phyloP scores from a whole-genome alignment of 2,113 vertebrate genomes.

The Etheostoma spectabile region DNA sequence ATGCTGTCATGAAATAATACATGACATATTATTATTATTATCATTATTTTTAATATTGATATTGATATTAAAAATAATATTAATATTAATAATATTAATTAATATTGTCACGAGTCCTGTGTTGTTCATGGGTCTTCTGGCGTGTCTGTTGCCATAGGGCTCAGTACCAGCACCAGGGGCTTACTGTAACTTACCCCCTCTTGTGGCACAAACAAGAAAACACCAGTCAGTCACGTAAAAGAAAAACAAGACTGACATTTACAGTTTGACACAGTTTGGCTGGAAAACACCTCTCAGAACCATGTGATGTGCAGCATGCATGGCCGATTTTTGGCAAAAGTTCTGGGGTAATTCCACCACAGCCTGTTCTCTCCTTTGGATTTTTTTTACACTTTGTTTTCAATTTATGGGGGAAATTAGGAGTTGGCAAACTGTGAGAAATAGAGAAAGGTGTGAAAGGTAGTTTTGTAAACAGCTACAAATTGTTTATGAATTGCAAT shows the following conservation, averaged over 20 bases:
- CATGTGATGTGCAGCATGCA: slow-evolving; percentile 50
- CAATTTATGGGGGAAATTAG: slow-evolving; percentile 10
- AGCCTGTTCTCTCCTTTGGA: slow-evolving; percentile 26
- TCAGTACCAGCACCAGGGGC: slow-evolving; percentile 40
- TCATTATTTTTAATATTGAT: not conserved
- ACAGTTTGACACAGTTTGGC: slow-evolving; percentile 47
- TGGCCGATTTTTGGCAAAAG: slow-evolving; percentile 21
- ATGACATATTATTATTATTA: not conserved
- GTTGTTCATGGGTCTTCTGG: slow-evolving; percentile 44
- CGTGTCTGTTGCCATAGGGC: slow-evolving; percentile 68
- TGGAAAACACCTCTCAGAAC: slow-evolving; percentile 74
- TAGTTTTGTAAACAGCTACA: not conserved
- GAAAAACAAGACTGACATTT: slow-evolving; percentile 17
- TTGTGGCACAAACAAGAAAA: slow-evolving; percentile 75
- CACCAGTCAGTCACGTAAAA: slow-evolving; percentile 36
- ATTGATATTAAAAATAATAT: not conserved
- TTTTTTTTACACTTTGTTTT: slow-evolving; percentile 15
- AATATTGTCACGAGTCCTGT: slow-evolving; percentile 5
- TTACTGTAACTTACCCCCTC: slow-evolving; percentile 76
- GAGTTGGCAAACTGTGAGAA: slow-evolving; percentile 4
- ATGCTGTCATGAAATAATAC: slow-evolving; percentile 27
- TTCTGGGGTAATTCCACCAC: slow-evolving; percentile 70
- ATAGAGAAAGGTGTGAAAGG: not conserved
- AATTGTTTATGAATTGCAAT: slow-evolving; percentile 7
- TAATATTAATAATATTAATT: not conserved